Percentiles rank a stretch among this genome's conserved stretches.
Conservation (phyloP, 2,113 vertebrate species). For the Sphyrna mokarran region DNA sequence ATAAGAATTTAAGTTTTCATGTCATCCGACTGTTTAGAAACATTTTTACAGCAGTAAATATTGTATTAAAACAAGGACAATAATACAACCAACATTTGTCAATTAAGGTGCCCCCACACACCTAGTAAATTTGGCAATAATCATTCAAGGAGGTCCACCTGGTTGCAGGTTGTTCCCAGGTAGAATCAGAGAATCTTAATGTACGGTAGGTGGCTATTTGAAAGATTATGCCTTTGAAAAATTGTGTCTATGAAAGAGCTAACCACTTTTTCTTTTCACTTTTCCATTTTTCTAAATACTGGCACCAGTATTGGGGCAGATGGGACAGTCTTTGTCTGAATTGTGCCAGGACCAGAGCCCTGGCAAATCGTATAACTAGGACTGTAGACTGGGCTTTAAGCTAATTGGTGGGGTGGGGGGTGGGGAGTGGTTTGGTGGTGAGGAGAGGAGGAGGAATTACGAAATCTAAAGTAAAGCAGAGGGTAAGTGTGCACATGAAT, state of each 20-base stretch:
- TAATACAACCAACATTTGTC: not conserved
- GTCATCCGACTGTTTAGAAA: not conserved
- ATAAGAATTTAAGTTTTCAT: not conserved
- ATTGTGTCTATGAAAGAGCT: not conserved
- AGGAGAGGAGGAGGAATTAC: no score
- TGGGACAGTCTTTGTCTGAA: no score
- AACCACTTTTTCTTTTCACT: not conserved
- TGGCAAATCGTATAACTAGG: no score
- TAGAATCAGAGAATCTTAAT: not conserved
- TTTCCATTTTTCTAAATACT: not conserved
- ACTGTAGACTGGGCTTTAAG: no score
- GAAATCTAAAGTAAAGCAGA: no score
- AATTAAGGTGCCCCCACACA: not conserved
- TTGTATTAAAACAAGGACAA: not conserved
- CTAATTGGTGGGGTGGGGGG: no score
- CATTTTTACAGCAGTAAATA: not conserved
- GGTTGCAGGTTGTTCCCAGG: not conserved
- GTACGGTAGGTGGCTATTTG: not conserved
- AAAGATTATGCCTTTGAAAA: not conserved
- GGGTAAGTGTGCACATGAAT: no score
- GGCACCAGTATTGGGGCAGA: no score
- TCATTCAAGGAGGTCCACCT: not conserved
- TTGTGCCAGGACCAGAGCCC: no score
- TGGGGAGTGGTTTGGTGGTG: no score
- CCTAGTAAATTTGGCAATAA: not conserved